Conservation (phyloP, 2,113 vertebrate species). For the Corynorhinus townsendii region DNA sequence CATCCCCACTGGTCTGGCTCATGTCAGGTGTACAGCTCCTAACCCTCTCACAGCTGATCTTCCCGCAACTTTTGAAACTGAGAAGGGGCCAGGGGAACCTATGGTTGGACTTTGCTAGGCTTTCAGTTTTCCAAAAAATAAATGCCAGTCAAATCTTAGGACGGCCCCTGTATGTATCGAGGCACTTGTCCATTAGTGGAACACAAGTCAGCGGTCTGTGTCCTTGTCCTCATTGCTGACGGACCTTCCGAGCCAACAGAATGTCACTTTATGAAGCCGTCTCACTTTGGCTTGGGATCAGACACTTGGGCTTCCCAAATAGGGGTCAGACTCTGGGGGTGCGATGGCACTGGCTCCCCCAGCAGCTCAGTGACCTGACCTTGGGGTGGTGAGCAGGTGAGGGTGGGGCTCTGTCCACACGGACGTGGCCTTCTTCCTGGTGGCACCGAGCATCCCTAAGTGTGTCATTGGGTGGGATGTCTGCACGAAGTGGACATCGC, state of each 20-base stretch:
- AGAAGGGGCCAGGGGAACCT: not conserved
- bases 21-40: not conserved
- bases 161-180: accelerated
- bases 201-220: accelerated
- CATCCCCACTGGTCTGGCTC: not conserved
- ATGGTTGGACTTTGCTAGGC: not conserved
- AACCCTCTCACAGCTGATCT: not conserved
- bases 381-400: not conserved
- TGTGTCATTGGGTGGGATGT: accelerated
- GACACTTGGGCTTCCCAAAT: not conserved
- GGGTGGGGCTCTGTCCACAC: not conserved
- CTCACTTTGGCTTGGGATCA: not conserved
- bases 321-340: not conserved
- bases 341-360: not conserved
- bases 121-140: accelerated
- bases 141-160: not conserved
- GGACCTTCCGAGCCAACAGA: not conserved
- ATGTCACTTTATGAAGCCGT: not conserved
- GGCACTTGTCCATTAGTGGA: not conserved
- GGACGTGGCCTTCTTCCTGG: not conserved
- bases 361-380: no score
- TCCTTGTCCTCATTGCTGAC: not conserved
- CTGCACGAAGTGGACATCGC: not conserved
- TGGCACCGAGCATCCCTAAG: not conserved
- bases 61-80: not conserved